phyloP scores from a whole-genome alignment of 2,797 vertebrate genomes.

The Scarus forsteni region DNA sequence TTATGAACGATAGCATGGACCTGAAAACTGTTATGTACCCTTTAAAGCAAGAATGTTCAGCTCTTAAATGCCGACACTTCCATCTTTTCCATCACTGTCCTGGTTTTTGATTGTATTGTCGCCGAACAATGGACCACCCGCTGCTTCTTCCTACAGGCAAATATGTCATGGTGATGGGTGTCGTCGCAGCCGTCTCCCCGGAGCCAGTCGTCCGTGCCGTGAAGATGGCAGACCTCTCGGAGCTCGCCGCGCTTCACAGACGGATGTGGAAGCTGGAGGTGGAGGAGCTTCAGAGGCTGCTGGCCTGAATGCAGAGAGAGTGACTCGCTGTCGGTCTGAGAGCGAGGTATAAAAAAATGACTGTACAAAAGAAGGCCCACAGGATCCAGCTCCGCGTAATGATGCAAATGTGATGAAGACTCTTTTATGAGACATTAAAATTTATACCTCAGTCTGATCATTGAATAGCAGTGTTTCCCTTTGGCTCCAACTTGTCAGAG shows the following conservation, averaged over 20 bases:
- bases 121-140: conserved; percentile 30
- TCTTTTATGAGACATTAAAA: background rate
- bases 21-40: too few species aligned
- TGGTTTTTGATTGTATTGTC: conserved; percentile 11
- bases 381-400: conserved; percentile 1
- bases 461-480: background rate
- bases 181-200: conserved; percentile 83
- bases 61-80: background rate
- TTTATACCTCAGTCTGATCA: background rate
- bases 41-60: background rate
- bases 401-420: conserved; percentile 11
- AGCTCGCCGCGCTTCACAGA: conserved; percentile 80
- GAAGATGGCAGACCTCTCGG: conserved; percentile 91
- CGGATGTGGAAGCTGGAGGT: conserved; percentile 91
- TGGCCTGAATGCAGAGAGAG: conserved; percentile 49
- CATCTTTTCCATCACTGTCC: background rate
- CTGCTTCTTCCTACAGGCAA: conserved; percentile 80
- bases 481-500: background rate
- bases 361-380: conserved; percentile 1
- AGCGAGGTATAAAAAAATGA: background rate
- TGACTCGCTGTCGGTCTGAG: background rate
- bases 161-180: conserved; percentile 94
- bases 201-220: conserved; percentile 90
- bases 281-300: conserved; percentile 87
- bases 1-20: background rate